Evolutionary conservation across 2,113 vertebrate genomes (phyloP), one percentile per base, ranked within the genome.

Genomic region (Mola mola): DNA sequence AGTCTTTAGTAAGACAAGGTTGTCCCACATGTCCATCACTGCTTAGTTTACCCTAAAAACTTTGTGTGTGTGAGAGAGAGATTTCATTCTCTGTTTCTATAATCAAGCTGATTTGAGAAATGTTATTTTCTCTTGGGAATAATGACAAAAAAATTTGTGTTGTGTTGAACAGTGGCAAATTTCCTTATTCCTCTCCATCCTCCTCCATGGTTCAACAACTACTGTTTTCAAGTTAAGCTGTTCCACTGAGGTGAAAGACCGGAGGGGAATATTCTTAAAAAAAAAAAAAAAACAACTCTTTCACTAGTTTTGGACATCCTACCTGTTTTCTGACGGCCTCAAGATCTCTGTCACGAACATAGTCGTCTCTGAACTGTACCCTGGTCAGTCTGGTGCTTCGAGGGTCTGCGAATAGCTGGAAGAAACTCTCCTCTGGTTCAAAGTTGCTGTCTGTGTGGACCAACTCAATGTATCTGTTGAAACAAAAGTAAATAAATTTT

Each of bases 281-380:
- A 36, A 15, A 37, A 46, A 5, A 19, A 42, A 48, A 38, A 42
- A 62, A 43, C 7, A 6, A 0, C 16, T 24, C 7, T 34, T 28
- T 2, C 5, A 12, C 8, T 19, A 20, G 34, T 3, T 15, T 19
- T 6, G 1, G 3, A 8, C 3, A 28, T 5, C 75, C 47, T 72
- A 98, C 97, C 95, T 99, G 97, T 81, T 96, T 98, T 20, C 90
- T 89, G 59, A 99, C 95, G 78, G 96, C 95, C 72, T 98, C 95
- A 74, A 99, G 88, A 82, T 99, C 96, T 85, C 93, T 92, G 90
- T 99, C 97, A 46, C 92, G 93, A 3, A 99, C 94, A 2, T 94
- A 90, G 66, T 96, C 94, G 13, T 97, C 96, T 8, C 93, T 89
- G 65, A 99, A 87, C 80, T 97, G 96, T 48, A 99, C 93, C 19